Base-by-base conservation (phyloP, 2,113 vertebrate genomes). In the Odontesthes bonariensis region DNA sequence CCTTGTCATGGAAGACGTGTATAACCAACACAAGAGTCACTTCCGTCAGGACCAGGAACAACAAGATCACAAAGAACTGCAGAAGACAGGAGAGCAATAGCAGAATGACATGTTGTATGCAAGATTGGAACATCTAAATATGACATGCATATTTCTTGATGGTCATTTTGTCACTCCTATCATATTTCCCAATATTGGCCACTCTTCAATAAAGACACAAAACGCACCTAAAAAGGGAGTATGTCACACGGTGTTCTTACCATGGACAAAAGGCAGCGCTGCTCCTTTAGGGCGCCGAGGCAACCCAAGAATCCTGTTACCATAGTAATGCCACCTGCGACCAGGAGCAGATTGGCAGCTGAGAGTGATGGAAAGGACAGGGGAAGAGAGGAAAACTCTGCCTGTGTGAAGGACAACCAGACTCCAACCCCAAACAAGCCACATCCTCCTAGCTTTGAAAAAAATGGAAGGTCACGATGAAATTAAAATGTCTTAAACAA, bases 221-320 rank as follows among this genome's bases (percentile, higher is more conserved):
- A 27, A 27, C 3, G 1, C 27, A 27, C 27, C 27, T 27, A 27
- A 27, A 27, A 27, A 27, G 27, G 27, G 27, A 27, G 27, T 16
- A 14, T 46, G 0, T 46, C 44, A 46, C 13, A 14, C 14, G 12
- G 13, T 42, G 1, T 5, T 62, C 93, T 93, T 85, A 96, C 95
- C 79, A 89, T 95, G 79, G 94, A 90, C 67, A 96, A 70, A 12
- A 96, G 90, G 77, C 95, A 96, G 32, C 95, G 93, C 76, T 96
- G 95, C 88, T 96, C 95, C 40, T 96, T 96, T 11, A 95, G 90
- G 0, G 95, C 95, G 7, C 95, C 95, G 4, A 96, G 91, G 79
- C 95, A 96, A 16, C 95, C 95, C n/a, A 96, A 90, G 81, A 96
- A 96, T 17, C 95, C 95, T 0, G 95, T 95, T 9, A 96, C 91